Evolutionary conservation across 2,113 vertebrate species (phyloP).

Genomic region (Cinclus cinclus): DNA sequence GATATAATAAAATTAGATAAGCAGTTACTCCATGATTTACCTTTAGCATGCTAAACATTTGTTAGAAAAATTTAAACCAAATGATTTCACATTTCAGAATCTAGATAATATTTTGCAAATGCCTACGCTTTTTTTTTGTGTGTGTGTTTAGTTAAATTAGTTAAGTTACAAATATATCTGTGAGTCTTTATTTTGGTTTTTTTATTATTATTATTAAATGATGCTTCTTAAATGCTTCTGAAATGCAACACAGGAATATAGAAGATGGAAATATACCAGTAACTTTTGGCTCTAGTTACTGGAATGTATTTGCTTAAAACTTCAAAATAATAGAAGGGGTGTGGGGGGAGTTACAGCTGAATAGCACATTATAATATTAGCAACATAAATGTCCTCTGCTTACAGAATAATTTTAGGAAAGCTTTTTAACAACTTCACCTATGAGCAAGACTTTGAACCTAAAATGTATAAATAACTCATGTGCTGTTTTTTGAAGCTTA

Average conservation of each 20-base stretch:
- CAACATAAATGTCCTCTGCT: not conserved
- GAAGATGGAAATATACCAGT: not conserved
- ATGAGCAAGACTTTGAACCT: not conserved
- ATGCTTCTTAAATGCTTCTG: not conserved
- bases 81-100: not conserved
- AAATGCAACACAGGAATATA: not conserved
- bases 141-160: not conserved
- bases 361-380: not conserved
- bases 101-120: not conserved
- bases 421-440: not conserved
- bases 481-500: constrained; percentile 71
- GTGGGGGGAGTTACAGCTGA: not conserved
- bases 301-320: not conserved
- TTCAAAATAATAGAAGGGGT: not conserved
- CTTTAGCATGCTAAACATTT: not conserved
- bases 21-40: not conserved
- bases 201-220: not conserved
- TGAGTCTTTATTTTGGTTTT: not conserved
- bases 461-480: not conserved
- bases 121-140: not conserved
- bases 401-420: not conserved
- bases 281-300: not conserved
- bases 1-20: not conserved
- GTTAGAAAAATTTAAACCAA: not conserved
- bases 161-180: not conserved